Evolutionary conservation across 2,888 invertebrate genomes (phyloP), one percentile per base, ranked within the genome.

Genomic region (Mesoligia furuncula): DNA sequence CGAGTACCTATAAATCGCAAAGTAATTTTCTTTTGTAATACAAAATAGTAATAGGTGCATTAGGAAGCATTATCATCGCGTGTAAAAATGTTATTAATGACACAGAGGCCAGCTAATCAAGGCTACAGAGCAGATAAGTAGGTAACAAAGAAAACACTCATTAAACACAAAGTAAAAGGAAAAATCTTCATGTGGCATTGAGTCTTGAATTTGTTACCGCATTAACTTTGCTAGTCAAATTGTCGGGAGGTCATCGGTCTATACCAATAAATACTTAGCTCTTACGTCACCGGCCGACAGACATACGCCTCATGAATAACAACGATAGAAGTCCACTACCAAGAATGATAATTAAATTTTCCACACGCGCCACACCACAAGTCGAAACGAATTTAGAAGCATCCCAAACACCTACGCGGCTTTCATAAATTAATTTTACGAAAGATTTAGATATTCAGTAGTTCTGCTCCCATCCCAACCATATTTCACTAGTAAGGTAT

Each of bases 261-360:
- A 89, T 90, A 89, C 90, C 91, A 90, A 93, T 93, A 88, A 88
- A 92, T 91, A 91, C 91, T 91, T 88, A 85, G 87, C 90, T 90
- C 90, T 95, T 93, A 93, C 96, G 96, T 96, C 96, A 96, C 86
- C 93, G 90, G 90, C 90, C 91, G 94, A 90, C 93, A 93, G 94
- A 92, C 93, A 91, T 88, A 95, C 96, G 95, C 91, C 90, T 91
- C 91, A 92, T 92, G 96, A 95, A 96, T 96, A 95, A 93, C 93
- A 96, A 96, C 93, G 92, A 94, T 91, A 89, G 89, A 90, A 90
- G 91, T 91, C 92, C 92, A 92, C 88, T 92, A 92, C 90, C 92
- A 90, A 93, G 92, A 92, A 91, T 90, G 92, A 94, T 95, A 95
- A 96, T 96, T 96, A 95, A 94, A 95, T 95, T 96, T 96, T 94